A percentile compares a stretch with the other conserved stretches of the same genome.
These are phyloP conservation scores for Conomelus anceps DNA, from an alignment of 2,888 invertebrate species.

Conservation along the genomic window DNA sequence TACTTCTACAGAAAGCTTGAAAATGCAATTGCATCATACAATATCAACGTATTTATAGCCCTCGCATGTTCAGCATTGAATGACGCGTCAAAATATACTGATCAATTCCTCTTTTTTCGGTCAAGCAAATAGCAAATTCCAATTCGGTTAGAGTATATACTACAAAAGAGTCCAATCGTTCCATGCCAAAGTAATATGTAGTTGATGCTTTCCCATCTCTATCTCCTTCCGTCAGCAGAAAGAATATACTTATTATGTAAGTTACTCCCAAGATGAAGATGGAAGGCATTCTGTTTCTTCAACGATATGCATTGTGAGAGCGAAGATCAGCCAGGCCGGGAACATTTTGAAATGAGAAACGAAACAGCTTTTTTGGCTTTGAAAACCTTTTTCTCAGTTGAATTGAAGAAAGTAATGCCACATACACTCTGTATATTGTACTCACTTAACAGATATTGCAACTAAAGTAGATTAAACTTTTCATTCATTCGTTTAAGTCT, in stretches of 20 bases:
- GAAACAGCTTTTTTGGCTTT: not conserved
- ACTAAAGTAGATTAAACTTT: not conserved
- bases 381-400: not conserved
- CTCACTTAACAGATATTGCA: not conserved
- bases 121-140: not conserved
- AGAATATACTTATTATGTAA: not conserved
- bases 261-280: not conserved
- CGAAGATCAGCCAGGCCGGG: not conserved
- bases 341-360: not conserved
- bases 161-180: not conserved
- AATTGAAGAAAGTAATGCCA: not conserved
- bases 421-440: not conserved
- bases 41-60: too few relatives aligned
- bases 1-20: too few relatives aligned
- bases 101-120: too few relatives aligned
- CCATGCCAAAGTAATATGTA: not conserved
- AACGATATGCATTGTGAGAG: not conserved
- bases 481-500: not conserved
- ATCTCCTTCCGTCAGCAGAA: not conserved
- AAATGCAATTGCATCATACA: too few relatives aligned
- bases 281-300: not conserved
- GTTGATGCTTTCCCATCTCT: not conserved
- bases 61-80: too few relatives aligned
- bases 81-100: too few relatives aligned
- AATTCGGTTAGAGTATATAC: not conserved